These are phyloP conservation scores for Chamaetylas fuelleborni DNA, from an alignment of 2,113 vertebrate species.

Conservation along the genomic window DNA sequence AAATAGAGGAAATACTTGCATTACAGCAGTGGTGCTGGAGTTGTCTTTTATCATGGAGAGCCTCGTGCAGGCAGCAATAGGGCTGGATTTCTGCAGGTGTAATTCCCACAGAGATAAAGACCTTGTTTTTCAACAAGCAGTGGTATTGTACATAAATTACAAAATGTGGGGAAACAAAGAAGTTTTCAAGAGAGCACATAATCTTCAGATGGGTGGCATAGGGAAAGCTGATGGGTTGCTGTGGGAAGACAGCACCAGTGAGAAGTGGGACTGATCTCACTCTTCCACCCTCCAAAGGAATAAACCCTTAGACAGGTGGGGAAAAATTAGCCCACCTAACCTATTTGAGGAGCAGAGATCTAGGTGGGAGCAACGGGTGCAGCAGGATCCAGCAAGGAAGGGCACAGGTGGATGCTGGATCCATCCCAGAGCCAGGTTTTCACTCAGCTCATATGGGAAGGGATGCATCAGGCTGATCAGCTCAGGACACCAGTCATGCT, in stretches of 20 bases:
- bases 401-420: neutral
- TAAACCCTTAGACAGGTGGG: neutral
- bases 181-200: neutral
- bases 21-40: neutral
- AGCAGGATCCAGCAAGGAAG: neutral
- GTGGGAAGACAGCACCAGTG: neutral
- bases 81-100: constrained; percentile 34
- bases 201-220: neutral
- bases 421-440: neutral
- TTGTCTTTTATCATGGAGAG: neutral
- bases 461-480: neutral
- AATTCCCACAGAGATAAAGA: constrained; percentile 50
- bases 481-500: neutral
- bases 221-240: accelerated
- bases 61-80: neutral
- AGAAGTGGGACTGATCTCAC: neutral
- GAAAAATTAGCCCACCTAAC: neutral
- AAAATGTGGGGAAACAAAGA: constrained; percentile 44
- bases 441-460: neutral
- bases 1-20: neutral
- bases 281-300: neutral
- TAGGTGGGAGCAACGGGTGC: neutral
- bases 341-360: neutral
- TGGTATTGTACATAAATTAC: neutral
- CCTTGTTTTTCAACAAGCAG: constrained; percentile 23